These are phyloP conservation scores for Drosophila pegasa DNA, from an alignment of 2,888 invertebrate species.

Conservation along the genomic window DNA sequence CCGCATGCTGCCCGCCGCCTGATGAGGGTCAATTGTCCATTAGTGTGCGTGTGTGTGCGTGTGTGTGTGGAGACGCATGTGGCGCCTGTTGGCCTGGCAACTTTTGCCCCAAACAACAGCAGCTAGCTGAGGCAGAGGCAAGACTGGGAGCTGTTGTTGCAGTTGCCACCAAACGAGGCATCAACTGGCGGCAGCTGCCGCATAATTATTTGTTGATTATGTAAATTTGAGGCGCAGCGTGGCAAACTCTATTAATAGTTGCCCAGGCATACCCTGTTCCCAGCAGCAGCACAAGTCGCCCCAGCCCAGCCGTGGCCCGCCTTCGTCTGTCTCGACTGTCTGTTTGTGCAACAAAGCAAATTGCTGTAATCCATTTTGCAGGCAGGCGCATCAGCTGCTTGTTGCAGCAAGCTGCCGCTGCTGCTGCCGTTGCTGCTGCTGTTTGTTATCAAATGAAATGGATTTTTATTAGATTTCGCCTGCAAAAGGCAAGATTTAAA, in stretches of 20 bases:
- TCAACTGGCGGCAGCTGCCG: conserved; percentile 61
- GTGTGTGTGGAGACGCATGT: conserved; percentile 34
- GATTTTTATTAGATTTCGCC: conserved; percentile 76
- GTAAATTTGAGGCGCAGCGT: conserved; percentile 58
- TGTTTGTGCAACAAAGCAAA: conserved; percentile 79
- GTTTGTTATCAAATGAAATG: conserved; percentile 74
- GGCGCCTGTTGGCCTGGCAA: conserved; percentile 46
- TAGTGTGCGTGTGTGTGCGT: conserved; percentile 28
- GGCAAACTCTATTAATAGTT: conserved; percentile 70
- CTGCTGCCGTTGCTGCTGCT: conserved; percentile 48
- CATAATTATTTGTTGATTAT: conserved; percentile 78
- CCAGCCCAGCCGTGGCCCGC: background rate
- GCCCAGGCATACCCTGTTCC: conserved; percentile 28
- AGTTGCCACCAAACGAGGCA: conserved; percentile 6
- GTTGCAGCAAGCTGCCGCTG: conserved; percentile 12
- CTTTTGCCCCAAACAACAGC: conserved; percentile 57
- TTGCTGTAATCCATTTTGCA: conserved; percentile 77
- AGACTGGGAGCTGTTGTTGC: conserved; percentile 10
- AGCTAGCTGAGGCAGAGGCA: conserved; percentile 1
- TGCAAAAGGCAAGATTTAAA: conserved; percentile 71
- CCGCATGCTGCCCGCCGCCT: conserved; percentile 62
- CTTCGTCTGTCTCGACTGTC: conserved; percentile 15
- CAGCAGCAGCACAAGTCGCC: conserved; percentile 16
- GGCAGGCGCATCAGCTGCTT: conserved; percentile 77
- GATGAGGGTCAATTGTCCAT: conserved; percentile 71